Percentiles rank a stretch among this genome's conserved stretches.
Conservation (phyloP, 2,797 vertebrate genomes). For the Naso thynnoides region DNA sequence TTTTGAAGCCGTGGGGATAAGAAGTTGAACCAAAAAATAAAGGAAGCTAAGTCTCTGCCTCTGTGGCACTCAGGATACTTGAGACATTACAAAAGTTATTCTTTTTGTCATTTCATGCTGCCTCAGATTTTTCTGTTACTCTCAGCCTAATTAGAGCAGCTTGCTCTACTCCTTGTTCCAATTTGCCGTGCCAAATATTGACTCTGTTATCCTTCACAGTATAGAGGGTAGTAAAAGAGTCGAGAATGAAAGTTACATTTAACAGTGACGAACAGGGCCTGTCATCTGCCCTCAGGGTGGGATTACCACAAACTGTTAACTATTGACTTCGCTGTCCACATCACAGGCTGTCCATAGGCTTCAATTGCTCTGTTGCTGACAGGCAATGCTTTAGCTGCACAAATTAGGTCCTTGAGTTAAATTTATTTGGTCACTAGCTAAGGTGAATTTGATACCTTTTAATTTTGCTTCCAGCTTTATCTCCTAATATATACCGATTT, state of each 20-base stretch:
- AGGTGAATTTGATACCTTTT: constrained; percentile 62
- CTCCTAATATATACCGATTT: constrained; percentile 52
- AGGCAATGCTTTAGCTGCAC: constrained; percentile 54
- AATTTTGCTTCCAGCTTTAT: constrained; percentile 62
- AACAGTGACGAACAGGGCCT: constrained; percentile 33
- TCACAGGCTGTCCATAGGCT: constrained; percentile 47
- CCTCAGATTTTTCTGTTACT: not conserved
- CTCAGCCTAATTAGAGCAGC: not conserved
- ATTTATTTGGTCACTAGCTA: constrained; percentile 54
- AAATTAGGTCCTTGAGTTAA: constrained; percentile 38
- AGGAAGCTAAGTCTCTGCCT: not conserved
- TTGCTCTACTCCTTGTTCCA: constrained; percentile 2
- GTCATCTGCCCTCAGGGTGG: constrained; percentile 47
- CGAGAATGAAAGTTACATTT: constrained; percentile 52
- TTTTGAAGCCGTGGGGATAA: constrained; percentile 42
- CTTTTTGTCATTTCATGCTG: constrained; percentile 2
- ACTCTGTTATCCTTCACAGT: constrained; percentile 5
- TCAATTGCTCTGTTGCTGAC: constrained; percentile 55
- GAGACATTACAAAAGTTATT: not conserved
- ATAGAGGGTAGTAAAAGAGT: constrained; percentile 15
- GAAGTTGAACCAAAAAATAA: constrained; percentile 44
- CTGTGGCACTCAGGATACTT: not conserved
- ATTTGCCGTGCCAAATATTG: constrained; percentile 19
- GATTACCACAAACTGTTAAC: constrained; percentile 66
- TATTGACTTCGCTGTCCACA: constrained; percentile 68